phyloP scores from a whole-genome alignment of 2,888 invertebrate species.

The Glaucopsyche alexis region DNA sequence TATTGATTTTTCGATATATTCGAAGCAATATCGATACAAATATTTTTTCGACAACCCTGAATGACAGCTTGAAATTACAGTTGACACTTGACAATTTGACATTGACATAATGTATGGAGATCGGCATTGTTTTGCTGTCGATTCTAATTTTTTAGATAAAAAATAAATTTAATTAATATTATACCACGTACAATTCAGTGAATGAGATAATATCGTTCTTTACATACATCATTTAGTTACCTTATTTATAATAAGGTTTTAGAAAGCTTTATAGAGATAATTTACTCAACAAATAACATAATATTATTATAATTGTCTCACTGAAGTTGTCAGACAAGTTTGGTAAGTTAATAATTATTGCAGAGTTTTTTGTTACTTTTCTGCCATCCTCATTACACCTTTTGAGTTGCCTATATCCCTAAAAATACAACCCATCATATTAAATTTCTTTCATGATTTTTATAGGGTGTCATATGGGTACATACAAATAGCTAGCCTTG shows the following conservation, averaged over 20 bases:
- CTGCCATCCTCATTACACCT: background rate
- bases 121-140: background rate
- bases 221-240: no score
- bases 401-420: background rate
- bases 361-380: slow-evolving; percentile 1
- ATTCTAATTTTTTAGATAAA: background rate
- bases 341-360: slow-evolving; percentile 32
- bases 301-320: background rate
- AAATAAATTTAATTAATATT: no score
- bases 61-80: background rate
- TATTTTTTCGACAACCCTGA: background rate
- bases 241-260: no score
- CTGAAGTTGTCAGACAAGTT: slow-evolving; percentile 38
- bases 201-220: no score
- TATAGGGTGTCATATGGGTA: no score
- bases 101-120: background rate
- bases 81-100: background rate
- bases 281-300: background rate
- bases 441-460: no score
- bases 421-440: no score
- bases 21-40: background rate
- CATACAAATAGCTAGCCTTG: no score
- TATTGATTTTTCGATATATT: background rate
- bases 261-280: no score
- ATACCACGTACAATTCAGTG: no score